Conservation (phyloP, 2,797 vertebrate species). For the Gymnocypris eckloni region DNA sequence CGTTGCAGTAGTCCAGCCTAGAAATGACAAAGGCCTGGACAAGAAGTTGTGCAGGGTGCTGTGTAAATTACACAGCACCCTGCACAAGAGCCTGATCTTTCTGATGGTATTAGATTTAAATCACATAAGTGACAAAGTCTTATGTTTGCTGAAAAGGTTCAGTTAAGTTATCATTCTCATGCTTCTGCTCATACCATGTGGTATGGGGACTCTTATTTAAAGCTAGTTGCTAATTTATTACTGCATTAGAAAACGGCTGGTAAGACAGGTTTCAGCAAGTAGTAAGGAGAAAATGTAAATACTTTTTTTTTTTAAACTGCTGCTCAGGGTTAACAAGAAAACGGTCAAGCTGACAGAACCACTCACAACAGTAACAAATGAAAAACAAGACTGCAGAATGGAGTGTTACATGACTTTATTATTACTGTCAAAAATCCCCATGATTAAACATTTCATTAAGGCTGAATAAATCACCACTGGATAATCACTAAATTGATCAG, state of each 20-base stretch:
- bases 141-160: background rate
- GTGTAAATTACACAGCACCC: too few relatives aligned
- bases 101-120: background rate
- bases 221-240: background rate
- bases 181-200: constrained; percentile 2
- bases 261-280: constrained; percentile 28
- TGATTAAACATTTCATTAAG: background rate
- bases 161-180: constrained; percentile 6
- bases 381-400: background rate
- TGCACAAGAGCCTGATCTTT: too few relatives aligned
- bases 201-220: background rate
- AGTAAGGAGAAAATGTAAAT: background rate
- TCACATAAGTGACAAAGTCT: background rate
- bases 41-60: too few relatives aligned
- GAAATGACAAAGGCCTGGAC: too few relatives aligned
- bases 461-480: background rate
- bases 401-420: constrained; percentile 15
- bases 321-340: constrained; percentile 12
- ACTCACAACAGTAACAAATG: background rate
- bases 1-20: too few relatives aligned
- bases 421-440: background rate
- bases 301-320: background rate
- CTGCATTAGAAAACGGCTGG: background rate
- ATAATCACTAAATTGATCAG: background rate
- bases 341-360: constrained; percentile 6